Evolutionary conservation across 2,113 vertebrate species (phyloP).

Genomic region (Grus americana): DNA sequence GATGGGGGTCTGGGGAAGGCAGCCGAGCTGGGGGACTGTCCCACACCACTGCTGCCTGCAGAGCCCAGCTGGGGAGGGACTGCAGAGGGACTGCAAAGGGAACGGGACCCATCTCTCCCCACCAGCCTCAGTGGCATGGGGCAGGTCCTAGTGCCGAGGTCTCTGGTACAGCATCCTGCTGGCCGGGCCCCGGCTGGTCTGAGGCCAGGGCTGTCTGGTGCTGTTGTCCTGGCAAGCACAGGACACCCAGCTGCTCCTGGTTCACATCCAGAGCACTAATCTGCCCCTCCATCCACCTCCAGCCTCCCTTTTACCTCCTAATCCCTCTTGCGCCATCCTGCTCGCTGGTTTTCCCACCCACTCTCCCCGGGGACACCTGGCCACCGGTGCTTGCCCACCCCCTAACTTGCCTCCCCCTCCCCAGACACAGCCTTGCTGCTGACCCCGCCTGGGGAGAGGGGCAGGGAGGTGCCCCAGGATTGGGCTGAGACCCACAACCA

Average conservation of each 20-base stretch:
- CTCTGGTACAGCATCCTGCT: neutral
- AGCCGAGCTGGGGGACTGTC: neutral
- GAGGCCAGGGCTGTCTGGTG: neutral
- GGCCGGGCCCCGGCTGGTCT: neutral
- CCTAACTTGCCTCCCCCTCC: neutral
- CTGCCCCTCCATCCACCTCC: neutral
- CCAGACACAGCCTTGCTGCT: neutral
- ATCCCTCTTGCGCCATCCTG: neutral
- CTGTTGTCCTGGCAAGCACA: neutral
- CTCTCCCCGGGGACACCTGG: rapidly evolving
- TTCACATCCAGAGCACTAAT: neutral
- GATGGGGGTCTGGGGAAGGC: neutral
- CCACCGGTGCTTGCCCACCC: neutral
- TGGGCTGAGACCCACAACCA: neutral
- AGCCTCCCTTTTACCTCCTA: neutral
- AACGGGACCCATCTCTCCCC: neutral
- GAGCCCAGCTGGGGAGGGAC: neutral
- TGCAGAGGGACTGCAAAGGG: neutral
- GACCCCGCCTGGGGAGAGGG: rapidly evolving
- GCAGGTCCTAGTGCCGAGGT: neutral
- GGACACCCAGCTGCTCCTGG: neutral
- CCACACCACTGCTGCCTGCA: neutral
- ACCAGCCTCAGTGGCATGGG: neutral
- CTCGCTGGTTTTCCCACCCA: neutral
- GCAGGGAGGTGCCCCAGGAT: neutral